Conservation (phyloP, 2,113 vertebrate species). For the Platysternon megacephalum region DNA sequence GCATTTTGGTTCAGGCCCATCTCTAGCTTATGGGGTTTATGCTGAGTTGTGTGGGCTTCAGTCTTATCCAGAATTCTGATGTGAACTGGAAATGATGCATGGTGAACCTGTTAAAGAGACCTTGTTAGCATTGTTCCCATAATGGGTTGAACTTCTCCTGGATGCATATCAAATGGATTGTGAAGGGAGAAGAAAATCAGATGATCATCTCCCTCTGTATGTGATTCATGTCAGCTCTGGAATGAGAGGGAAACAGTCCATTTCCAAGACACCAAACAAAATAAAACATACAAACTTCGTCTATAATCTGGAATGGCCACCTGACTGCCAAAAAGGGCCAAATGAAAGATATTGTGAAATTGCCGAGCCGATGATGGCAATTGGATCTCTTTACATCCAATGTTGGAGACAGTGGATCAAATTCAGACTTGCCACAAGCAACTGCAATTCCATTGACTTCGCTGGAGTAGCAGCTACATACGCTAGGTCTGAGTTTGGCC, state of each 20-base stretch:
- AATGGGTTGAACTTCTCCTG: neutral
- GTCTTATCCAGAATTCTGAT: neutral
- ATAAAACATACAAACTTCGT: neutral
- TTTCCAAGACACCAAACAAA: neutral
- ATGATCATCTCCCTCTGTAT: neutral
- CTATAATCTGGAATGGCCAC: neutral
- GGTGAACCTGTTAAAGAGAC: neutral
- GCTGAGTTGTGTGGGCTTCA: neutral
- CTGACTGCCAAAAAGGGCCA: neutral
- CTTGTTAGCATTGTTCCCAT: neutral
- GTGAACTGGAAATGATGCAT: neutral
- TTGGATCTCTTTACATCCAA: neutral
- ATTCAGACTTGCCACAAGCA: neutral
- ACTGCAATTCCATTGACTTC: neutral
- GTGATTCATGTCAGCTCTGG: neutral
- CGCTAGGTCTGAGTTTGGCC: neutral
- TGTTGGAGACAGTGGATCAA: neutral
- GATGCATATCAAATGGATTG: neutral
- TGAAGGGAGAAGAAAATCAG: neutral
- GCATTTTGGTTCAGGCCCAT: neutral
- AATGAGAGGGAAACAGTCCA: neutral
- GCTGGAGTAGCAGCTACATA: neutral
- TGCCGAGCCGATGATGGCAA: neutral
- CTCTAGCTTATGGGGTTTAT: neutral
- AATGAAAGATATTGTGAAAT: neutral